Evolutionary conservation across 1,140 invertebrate genomes (phyloP).

Genomic region (Aplysia californica): DNA sequence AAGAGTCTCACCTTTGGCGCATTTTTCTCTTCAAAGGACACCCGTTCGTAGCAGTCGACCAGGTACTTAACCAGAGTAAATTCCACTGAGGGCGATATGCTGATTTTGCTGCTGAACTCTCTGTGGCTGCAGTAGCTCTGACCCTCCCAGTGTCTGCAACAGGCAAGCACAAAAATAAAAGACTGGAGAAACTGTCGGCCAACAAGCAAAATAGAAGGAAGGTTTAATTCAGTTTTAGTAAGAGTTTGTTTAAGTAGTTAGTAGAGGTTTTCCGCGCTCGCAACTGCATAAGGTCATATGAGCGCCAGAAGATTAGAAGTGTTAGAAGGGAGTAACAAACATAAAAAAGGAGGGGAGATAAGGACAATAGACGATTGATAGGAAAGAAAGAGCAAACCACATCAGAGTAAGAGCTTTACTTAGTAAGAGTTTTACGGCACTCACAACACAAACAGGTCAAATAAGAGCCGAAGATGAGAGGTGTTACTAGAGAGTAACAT

Average conservation of each 20-base stretch:
- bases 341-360: no score
- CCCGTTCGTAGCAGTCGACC: conserved; percentile 65
- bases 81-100: conserved; percentile 56
- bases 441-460: no score
- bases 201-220: background rate
- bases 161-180: background rate
- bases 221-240: background rate
- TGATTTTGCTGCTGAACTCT: conserved; percentile 44
- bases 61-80: conserved; percentile 64
- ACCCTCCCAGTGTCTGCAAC: conserved; percentile 18
- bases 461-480: no score
- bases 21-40: conserved; percentile 60
- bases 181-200: background rate
- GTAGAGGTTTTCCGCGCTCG: no score
- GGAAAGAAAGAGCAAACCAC: no score
- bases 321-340: no score
- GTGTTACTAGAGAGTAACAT: no score
- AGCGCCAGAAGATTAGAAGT: no score
- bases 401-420: no score
- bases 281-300: conserved; percentile 10
- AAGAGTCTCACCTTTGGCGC: conserved; percentile 74
- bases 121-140: conserved; percentile 43
- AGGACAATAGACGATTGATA: no score
- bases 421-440: no score
- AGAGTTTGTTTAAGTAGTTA: background rate